Conservation (phyloP, 2,797 vertebrate genomes). For the Eospalax fontanierii region DNA sequence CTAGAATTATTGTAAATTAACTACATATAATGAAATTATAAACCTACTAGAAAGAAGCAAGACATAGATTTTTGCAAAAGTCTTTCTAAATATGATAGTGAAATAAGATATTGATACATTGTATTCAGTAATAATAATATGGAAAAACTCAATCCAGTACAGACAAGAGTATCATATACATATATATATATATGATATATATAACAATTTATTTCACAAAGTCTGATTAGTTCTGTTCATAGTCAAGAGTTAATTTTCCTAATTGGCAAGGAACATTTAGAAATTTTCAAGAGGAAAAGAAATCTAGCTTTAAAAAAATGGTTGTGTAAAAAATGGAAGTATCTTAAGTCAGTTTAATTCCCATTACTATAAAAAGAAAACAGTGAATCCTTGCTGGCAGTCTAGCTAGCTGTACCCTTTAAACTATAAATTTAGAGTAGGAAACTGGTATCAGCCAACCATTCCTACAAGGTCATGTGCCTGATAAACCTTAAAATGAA, state of each 20-base stretch:
- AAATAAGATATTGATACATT: slow-evolving; percentile 8
- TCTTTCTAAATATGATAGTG: background rate
- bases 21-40: slow-evolving; percentile 2
- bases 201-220: background rate
- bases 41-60: background rate
- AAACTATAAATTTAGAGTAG: background rate
- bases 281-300: background rate
- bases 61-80: background rate
- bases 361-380: background rate
- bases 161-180: background rate
- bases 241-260: background rate
- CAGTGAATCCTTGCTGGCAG: background rate
- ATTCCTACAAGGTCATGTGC: background rate
- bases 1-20: slow-evolving; percentile 4
- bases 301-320: background rate
- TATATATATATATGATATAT: too few species aligned
- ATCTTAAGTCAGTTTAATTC: background rate
- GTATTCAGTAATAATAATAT: background rate
- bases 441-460: background rate
- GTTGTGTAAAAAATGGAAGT: background rate
- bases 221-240: background rate
- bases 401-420: background rate
- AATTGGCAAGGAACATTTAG: background rate
- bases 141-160: background rate
- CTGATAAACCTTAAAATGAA: background rate